These are phyloP conservation scores for Trachelus tabidus DNA, from an alignment of 2,888 invertebrate species.

Conservation along the genomic window DNA sequence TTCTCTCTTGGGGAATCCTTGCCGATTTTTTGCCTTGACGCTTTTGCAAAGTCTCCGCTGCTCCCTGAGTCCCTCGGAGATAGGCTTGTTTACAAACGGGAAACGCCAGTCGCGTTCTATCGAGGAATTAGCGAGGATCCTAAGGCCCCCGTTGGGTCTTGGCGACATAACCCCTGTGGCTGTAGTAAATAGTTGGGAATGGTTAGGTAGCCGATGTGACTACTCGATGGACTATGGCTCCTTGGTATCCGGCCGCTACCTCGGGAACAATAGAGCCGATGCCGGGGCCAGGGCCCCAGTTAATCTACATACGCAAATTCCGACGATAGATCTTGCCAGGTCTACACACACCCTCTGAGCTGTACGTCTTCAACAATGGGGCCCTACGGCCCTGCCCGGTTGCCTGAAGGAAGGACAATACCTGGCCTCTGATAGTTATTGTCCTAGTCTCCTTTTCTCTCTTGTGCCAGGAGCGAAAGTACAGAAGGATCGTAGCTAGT, in stretches of 20 bases:
- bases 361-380: slow-evolving; percentile 59
- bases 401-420: slow-evolving; percentile 64
- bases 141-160: neutral
- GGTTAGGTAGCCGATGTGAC: neutral
- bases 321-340: slow-evolving; percentile 56
- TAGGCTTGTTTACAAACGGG: neutral
- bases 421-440: slow-evolving; percentile 60
- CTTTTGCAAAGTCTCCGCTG: neutral
- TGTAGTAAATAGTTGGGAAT: neutral
- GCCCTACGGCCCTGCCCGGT: slow-evolving; percentile 32
- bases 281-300: slow-evolving; percentile 32
- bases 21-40: neutral
- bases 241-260: slow-evolving; percentile 25
- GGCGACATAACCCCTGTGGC: neutral
- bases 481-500: neutral
- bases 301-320: slow-evolving; percentile 62
- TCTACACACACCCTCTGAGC: neutral
- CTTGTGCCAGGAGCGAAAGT: slow-evolving; percentile 18
- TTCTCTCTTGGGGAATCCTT: neutral
- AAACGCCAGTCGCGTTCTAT: neutral
- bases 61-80: neutral
- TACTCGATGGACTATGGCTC: neutral
- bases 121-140: neutral
- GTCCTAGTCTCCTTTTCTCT: slow-evolving; percentile 41
- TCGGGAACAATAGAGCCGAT: slow-evolving; percentile 53